Conservation (phyloP, 2,797 vertebrate species). For the Etheostoma perlongum region DNA sequence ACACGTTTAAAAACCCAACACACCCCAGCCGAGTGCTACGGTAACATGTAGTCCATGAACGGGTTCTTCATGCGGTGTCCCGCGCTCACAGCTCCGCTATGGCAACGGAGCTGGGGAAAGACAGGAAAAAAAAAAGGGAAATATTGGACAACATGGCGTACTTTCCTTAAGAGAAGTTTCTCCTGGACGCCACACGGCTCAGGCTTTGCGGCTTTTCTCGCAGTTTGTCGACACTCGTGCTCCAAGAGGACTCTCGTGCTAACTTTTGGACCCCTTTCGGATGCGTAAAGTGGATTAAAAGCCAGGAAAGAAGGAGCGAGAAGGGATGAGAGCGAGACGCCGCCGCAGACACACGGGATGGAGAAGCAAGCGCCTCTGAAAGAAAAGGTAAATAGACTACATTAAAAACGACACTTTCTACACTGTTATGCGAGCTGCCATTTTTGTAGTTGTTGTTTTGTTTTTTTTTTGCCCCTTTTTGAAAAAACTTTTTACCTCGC, state of each 20-base stretch:
- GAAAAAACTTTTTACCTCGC: slow-evolving; percentile 20
- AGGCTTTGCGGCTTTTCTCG: slow-evolving; percentile 17
- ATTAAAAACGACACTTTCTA: not conserved
- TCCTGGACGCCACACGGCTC: slow-evolving; percentile 51
- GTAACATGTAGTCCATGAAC: too few relatives aligned
- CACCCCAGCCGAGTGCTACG: too few relatives aligned
- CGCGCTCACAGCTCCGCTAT: slow-evolving; percentile 64
- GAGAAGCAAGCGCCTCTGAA: slow-evolving; percentile 83
- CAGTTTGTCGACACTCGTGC: slow-evolving; percentile 26
- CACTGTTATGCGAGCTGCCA: not conserved
- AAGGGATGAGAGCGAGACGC: slow-evolving; percentile 82
- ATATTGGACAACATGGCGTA: slow-evolving; percentile 89
- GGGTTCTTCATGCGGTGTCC: slow-evolving; percentile 17
- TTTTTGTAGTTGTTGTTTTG: not conserved
- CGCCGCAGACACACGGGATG: slow-evolving; percentile 82
- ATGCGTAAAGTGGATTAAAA: slow-evolving; percentile 29
- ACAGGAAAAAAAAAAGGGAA: slow-evolving; percentile 62
- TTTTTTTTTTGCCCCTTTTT: too few relatives aligned
- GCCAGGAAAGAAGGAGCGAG: slow-evolving; percentile 37
- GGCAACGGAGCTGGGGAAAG: slow-evolving; percentile 64
- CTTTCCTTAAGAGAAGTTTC: slow-evolving; percentile 83
- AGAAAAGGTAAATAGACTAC: slow-evolving; percentile 83
- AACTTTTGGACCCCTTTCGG: slow-evolving; percentile 13
- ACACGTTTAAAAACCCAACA: not conserved
- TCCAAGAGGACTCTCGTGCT: slow-evolving; percentile 22